Percentiles rank a stretch among this genome's conserved stretches.
phyloP scores from a whole-genome alignment of 2,797 vertebrate species.

The Betta splendens region DNA sequence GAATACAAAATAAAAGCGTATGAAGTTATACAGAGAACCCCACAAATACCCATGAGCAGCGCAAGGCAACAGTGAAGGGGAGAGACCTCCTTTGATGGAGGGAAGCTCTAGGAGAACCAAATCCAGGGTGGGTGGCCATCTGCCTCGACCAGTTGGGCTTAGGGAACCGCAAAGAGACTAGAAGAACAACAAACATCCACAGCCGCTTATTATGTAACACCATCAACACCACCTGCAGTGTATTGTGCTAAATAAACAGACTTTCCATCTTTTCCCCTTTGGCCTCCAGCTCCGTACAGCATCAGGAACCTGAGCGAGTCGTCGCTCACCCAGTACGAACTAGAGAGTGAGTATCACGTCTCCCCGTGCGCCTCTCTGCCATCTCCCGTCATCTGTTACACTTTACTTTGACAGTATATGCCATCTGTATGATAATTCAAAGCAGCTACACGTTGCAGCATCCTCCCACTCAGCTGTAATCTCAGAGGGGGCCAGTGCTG shows the following conservation, averaged over 20 bases:
- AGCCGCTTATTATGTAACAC: constrained; percentile 2
- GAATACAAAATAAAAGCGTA: too few species aligned
- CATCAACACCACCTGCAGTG: constrained; percentile 1
- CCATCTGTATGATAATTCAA: constrained; percentile 42
- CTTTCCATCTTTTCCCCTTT: constrained; percentile 1
- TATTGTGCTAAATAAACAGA: constrained; percentile 8
- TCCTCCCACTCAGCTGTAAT: constrained; percentile 51
- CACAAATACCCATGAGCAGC: too few species aligned
- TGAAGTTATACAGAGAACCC: too few species aligned
- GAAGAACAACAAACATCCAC: too few species aligned
- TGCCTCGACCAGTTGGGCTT: too few species aligned
- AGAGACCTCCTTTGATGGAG: too few species aligned
- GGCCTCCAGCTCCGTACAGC: constrained; percentile 86
- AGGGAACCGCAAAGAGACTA: too few species aligned
- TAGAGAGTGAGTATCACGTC: constrained; percentile 91
- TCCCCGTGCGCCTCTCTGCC: constrained; percentile 6
- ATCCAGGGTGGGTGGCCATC: too few species aligned
- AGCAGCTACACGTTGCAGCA: constrained; percentile 17
- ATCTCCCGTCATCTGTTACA: constrained; percentile 44
- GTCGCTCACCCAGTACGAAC: constrained; percentile 94
- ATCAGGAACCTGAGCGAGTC: constrained; percentile 93
- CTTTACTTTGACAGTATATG: constrained; percentile 31
- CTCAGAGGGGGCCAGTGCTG: constrained; percentile 19
- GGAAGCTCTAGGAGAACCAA: too few species aligned
- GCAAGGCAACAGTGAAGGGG: too few species aligned